Base-by-base conservation (phyloP, 2,113 vertebrate species). In the Pycnonotus jocosus region DNA sequence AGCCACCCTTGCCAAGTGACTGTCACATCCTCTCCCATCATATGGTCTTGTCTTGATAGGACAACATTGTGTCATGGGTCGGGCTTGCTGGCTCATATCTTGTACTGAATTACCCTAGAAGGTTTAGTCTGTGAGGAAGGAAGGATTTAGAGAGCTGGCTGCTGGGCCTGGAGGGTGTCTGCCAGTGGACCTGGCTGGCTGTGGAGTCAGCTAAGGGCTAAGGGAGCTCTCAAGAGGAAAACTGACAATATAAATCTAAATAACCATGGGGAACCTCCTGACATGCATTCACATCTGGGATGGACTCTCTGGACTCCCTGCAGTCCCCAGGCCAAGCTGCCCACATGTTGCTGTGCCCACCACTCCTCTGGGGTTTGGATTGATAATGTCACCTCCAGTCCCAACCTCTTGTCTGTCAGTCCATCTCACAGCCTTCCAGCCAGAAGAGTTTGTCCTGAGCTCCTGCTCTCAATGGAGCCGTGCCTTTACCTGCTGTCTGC, bases 71-170 rank as follows among this genome's bases (percentile, higher is more conserved):
- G 30, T 69, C 9, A 6, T 78, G 92, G 90, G 81, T 90, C 27
- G 10, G 86, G 72, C 13, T 56, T 48, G 54, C 96, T 87, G 96
- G 81, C 87, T 97, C 84, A 54, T 93, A 96, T 92, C 92, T 92
- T 48, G 24, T 18, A 10, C 91, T 73, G 91, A 95, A 95, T 98
- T 86, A 95, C 74, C 90, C 70, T 7, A 0, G 81, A 58, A 96
- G 97, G 97, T 96, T 98, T 95, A 93, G 97, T 97, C 97, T 97
- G 84, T 94, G 88, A 95, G 94, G 86, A 96, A 97, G 93, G 95
- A 95, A 96, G 96, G 96, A 92, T 95, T 97, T 93, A 90, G 88
- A 71, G 93, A 94, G 89, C 90, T 7, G 11, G 66, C 88, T 66
- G 35, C 64, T 44, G 7, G 76, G 64, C 69, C 93, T 96, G 89